Evolutionary conservation across 2,888 invertebrate species (phyloP), one percentile per base, ranked within the genome.

Genomic region (Brachyopa scutellaris): DNA sequence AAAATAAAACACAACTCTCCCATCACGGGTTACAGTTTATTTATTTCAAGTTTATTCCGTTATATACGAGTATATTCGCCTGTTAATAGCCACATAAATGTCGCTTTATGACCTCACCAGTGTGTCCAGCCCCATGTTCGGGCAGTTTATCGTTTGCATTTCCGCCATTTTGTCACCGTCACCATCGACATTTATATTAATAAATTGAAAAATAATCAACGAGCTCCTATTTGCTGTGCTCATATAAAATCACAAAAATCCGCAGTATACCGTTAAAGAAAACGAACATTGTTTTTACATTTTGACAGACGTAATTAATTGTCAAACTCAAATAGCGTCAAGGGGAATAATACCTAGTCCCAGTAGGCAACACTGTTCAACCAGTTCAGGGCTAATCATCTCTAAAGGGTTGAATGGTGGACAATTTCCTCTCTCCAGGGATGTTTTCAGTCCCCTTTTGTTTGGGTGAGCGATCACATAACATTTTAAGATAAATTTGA

Each of bases 301-400:
- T 77, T 78, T 78, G 45, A 66, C 72, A 38, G 51, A 6, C 38
- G 51, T 31, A 61, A 79, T 79, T 67, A 67, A 67, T 74, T 79
- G 74, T 74, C 55, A 79, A 73, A 47, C 15, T 23, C 5, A 21
- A 62, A 23, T 53, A 36, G 23, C 19, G 47, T 29, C 19, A 15
- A 21, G 29, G 9, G 17, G 57, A 31, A 29, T 45, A 11, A 31
- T 7, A 21, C 33, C 9, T 5, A 9, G 11, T 61, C 19, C 3
- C 45, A 9, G n/a, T n/a, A n/a, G n/a, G n/a, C n/a, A n/a, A n/a
- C n/a, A n/a, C n/a, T n/a, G n/a, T n/a, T n/a, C n/a, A n/a, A n/a
- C n/a, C n/a, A n/a, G n/a, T n/a, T n/a, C n/a, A n/a, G n/a, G n/a
- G n/a, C n/a, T n/a, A n/a, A 26, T 26, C 26, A 26, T 26, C 26